Evolutionary conservation across 2,888 invertebrate species (phyloP), one percentile per base, ranked within the genome.

Genomic region (Anagyrus pseudococci): DNA sequence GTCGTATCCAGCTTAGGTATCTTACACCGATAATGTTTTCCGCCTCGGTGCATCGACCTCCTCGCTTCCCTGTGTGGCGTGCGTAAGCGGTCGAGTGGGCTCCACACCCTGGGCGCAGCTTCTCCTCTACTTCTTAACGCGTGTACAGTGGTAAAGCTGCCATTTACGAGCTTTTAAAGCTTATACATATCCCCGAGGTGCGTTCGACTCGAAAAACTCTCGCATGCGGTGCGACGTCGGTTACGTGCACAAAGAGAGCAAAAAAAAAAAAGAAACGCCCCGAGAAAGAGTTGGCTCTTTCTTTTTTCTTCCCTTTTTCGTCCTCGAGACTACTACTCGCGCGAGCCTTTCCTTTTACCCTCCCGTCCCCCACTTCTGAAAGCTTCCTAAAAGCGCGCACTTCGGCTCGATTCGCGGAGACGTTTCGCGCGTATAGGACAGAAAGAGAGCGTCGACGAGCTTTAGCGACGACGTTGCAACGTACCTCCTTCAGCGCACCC

Each of bases 111-210:
- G 19, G 8, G n/a, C 4, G 26, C 17, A 8, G 1, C n/a, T n/a
- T n/a, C n/a, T n/a, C n/a, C n/a, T n/a, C 1, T 19, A 46, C 23
- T 15, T 15, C 3, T 13, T 23, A 15, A 2, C 22, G 2, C 6
- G 1, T 7, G 8, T 47, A 22, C 23, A 15, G n/a, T 1, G 7
- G 17, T n/a, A 29, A 17, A 25, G 17, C 23, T 46, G 58, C 43
- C 58, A 50, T 40, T 33, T 37, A 22, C 29, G 6, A 37, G 46
- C 52, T 58, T 58, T 58, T 29, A 58, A 52, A 46, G 58, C 58
- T 58, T 46, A 52, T 52, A 22, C 50, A 7, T 44, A 29, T 19
- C 50, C 48, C 29, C n/a, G n/a, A n/a, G n/a, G n/a, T n/a, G n/a
- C n/a, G n/a, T n/a, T n/a, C n/a, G n/a, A n/a, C n/a, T n/a, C n/a